Conservation (phyloP, 2,888 invertebrate species). For the Linnaemya tessellans region DNA sequence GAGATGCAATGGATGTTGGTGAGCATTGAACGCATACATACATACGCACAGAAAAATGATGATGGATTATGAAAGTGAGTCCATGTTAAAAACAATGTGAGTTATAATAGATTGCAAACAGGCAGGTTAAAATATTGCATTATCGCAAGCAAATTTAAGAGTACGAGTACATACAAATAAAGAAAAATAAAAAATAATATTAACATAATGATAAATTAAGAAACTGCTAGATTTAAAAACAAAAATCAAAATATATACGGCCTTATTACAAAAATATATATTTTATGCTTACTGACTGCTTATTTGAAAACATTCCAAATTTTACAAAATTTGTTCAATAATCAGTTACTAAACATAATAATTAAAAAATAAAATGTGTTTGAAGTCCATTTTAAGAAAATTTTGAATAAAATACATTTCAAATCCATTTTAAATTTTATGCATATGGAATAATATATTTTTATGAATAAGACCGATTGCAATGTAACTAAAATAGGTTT, state of each 20-base stretch:
- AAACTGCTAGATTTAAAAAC: conserved; percentile 24
- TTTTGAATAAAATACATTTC: no score
- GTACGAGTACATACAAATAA: conserved; percentile 64
- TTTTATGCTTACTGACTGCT: no score
- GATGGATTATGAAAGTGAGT: conserved; percentile 20
- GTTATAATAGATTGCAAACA: conserved; percentile 57
- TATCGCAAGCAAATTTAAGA: conserved; percentile 33
- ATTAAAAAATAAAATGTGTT: no score
- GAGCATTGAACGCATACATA: conserved; percentile 13
- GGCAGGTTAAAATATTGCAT: conserved; percentile 50
- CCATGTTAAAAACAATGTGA: conserved; percentile 49
- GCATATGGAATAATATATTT: no score
- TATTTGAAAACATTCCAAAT: no score
- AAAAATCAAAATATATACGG: no score
- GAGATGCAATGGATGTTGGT: conserved; percentile 23
- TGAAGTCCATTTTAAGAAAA: no score
- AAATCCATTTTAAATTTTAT: no score
- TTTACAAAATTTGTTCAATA: no score
- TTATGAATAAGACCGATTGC: neutral
- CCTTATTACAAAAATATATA: no score
- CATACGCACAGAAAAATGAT: neutral
- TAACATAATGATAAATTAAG: conserved; percentile 49
- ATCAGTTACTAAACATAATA: no score
- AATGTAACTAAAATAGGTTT: neutral
- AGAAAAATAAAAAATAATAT: conserved; percentile 62